These are phyloP conservation scores for Chironex yamaguchii DNA, from an alignment of 30 jellyfish, hydroid and myxozoan species.

Conservation along the genomic window DNA sequence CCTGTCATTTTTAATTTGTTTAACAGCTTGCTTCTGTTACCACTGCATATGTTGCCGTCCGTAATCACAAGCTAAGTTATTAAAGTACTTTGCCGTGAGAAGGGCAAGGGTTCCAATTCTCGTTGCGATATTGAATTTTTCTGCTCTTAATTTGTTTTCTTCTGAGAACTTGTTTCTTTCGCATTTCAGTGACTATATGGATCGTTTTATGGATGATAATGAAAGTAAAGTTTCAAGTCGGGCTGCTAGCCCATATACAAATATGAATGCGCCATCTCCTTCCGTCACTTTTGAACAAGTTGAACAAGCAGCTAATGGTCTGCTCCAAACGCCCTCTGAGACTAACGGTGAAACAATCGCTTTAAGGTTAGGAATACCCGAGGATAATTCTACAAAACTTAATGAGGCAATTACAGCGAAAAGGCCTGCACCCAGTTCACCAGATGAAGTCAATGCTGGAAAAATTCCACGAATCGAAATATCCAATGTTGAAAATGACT, in stretches of 20 bases:
- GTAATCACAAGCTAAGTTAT: too few species aligned
- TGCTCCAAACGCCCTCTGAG: neutral
- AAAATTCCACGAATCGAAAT: neutral
- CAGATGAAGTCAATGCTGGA: neutral
- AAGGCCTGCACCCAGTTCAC: neutral
- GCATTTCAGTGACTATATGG: constrained; percentile 93
- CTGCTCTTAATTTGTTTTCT: neutral
- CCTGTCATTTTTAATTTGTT: too few species aligned
- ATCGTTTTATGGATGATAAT: constrained; percentile 92
- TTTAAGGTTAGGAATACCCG: neutral
- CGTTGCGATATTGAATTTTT: neutral
- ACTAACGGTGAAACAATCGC: neutral
- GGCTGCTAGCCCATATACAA: constrained; percentile 86
- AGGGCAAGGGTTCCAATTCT: neutral
- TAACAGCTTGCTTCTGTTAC: too few species aligned
- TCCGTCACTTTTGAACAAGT: neutral
- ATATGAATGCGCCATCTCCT: neutral
- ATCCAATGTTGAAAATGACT: neutral
- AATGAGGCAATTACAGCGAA: neutral
- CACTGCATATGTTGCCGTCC: too few species aligned
- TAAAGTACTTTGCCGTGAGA: too few species aligned
- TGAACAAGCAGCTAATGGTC: neutral
- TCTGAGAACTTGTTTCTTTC: neutral
- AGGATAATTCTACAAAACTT: too few species aligned
- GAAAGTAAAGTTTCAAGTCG: constrained; percentile 89